Conservation (phyloP, 1,140 invertebrate genomes). For the Colletes gigas region DNA sequence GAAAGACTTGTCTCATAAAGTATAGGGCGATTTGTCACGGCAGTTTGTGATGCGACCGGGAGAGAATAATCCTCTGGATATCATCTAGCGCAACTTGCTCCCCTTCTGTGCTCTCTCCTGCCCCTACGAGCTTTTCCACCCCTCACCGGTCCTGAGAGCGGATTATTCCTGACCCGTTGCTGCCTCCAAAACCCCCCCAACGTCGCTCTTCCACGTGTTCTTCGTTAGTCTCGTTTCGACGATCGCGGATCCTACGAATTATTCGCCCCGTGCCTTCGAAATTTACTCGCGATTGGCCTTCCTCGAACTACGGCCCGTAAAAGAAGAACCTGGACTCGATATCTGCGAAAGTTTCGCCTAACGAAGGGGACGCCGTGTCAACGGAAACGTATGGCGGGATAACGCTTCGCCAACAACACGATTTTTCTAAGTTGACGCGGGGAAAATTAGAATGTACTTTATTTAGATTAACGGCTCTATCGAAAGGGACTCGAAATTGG, state of each 20-base stretch:
- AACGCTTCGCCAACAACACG: too few species aligned
- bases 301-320: constrained; percentile 1
- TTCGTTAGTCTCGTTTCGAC: constrained; percentile 60
- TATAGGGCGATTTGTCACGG: constrained; percentile 75
- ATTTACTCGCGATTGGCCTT: constrained; percentile 20
- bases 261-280: constrained; percentile 23
- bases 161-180: constrained; percentile 59
- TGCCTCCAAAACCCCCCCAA: constrained; percentile 1
- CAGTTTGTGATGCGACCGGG: constrained; percentile 74
- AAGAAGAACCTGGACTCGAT: not conserved
- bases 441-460: too few species aligned
- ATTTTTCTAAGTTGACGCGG: too few species aligned
- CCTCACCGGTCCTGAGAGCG: constrained; percentile 56
- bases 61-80: constrained; percentile 77
- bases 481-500: too few species aligned
- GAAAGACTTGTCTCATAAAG: constrained; percentile 74
- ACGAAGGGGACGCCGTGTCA: too few species aligned
- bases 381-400: too few species aligned
- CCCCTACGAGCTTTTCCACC: constrained; percentile 40
- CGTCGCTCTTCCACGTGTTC: constrained; percentile 46
- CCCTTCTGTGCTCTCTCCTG: constrained; percentile 33
- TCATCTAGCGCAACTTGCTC: constrained; percentile 68
- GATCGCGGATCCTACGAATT: constrained; percentile 42
- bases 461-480: too few species aligned
- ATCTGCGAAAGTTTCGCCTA: not conserved